Conservation (phyloP, 2,888 invertebrate genomes). For the Drosophila mimica region DNA sequence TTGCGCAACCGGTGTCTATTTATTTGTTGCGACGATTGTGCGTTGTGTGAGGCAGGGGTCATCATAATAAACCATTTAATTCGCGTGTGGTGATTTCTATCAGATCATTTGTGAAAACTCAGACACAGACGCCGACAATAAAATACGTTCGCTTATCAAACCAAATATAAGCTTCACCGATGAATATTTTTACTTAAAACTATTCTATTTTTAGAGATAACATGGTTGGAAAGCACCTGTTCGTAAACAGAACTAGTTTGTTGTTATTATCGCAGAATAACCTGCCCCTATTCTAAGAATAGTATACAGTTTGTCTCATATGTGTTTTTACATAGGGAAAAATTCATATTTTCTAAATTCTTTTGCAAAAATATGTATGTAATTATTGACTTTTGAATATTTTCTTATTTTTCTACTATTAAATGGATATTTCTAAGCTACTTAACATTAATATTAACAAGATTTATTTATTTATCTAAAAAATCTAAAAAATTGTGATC, state of each 20-base stretch:
- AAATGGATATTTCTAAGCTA: too few relatives aligned
- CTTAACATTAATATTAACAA: too few relatives aligned
- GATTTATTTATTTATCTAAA: too few relatives aligned
- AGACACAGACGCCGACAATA: neutral
- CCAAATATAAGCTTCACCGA: constrained; percentile 1
- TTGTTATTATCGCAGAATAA: neutral
- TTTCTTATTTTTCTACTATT: too few relatives aligned
- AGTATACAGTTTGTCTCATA: too few relatives aligned
- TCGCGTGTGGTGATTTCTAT: constrained; percentile 49
- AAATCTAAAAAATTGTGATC: too few relatives aligned
- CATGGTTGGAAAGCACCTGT: constrained; percentile 29
- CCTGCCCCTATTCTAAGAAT: neutral
- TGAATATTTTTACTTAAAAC: neutral
- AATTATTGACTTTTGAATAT: too few relatives aligned
- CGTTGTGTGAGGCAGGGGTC: constrained; percentile 3
- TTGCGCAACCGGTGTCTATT: constrained; percentile 58
- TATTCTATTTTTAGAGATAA: neutral
- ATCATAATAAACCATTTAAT: neutral
- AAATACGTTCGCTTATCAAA: constrained; percentile 19
- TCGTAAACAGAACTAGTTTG: constrained; percentile 6
- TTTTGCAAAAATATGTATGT: too few relatives aligned
- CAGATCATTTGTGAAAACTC: constrained; percentile 33
- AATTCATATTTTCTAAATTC: too few relatives aligned
- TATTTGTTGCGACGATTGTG: constrained; percentile 25
- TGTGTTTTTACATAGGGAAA: too few relatives aligned